Evolutionary conservation across 2,888 invertebrate species (phyloP).

Genomic region (Galerucella pusilla): DNA sequence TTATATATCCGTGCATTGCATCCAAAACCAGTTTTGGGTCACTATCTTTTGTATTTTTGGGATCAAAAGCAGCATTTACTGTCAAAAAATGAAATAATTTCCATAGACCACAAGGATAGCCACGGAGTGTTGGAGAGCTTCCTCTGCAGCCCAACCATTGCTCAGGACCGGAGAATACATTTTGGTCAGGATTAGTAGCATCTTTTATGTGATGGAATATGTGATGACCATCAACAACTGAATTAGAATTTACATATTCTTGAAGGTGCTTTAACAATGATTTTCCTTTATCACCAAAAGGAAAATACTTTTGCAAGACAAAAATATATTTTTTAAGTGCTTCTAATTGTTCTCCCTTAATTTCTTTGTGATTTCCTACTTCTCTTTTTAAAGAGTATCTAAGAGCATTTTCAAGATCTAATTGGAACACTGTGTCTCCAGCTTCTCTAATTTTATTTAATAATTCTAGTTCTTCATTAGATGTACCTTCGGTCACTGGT

Average conservation of each 20-base stretch:
- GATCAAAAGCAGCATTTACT: slow-evolving; percentile 74
- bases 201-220: slow-evolving; percentile 69
- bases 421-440: slow-evolving; percentile 79
- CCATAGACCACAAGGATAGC: slow-evolving; percentile 97
- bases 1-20: slow-evolving; percentile 89
- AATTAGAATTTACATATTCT: slow-evolving; percentile 67
- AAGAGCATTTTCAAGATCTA: slow-evolving; percentile 85
- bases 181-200: slow-evolving; percentile 67
- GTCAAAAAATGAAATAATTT: slow-evolving; percentile 93
- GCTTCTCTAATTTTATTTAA: slow-evolving; percentile 59
- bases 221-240: slow-evolving; percentile 70
- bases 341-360: slow-evolving; percentile 77
- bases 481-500: not conserved
- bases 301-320: slow-evolving; percentile 81
- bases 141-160: slow-evolving; percentile 86
- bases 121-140: slow-evolving; percentile 78
- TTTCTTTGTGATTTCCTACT: slow-evolving; percentile 76
- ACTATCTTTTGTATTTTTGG: slow-evolving; percentile 56
- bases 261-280: slow-evolving; percentile 74
- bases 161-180: slow-evolving; percentile 69
- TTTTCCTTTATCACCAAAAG: slow-evolving; percentile 77
- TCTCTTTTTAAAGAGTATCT: slow-evolving; percentile 86
- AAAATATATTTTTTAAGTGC: slow-evolving; percentile 81
- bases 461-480: slow-evolving; percentile 54
- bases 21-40: slow-evolving; percentile 78